Conservation (phyloP, 2,888 invertebrate species). For the Adela reaumurella region DNA sequence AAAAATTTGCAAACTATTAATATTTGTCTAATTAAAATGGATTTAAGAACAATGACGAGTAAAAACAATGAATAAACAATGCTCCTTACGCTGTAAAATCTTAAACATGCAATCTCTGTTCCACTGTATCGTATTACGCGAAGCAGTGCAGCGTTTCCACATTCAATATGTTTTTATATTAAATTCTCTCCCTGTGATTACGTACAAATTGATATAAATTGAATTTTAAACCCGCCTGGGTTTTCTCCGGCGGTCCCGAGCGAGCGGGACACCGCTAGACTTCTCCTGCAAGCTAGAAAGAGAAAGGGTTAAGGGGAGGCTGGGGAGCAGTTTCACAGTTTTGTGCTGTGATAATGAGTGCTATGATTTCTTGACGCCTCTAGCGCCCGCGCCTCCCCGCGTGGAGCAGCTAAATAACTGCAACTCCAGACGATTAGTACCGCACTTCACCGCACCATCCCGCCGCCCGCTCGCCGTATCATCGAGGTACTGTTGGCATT, state of each 20-base stretch:
- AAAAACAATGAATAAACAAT: too few relatives aligned
- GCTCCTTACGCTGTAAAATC: too few relatives aligned
- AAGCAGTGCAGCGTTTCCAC: background rate
- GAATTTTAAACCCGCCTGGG: constrained; percentile 46
- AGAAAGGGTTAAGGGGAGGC: constrained; percentile 19
- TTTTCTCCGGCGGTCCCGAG: constrained; percentile 19
- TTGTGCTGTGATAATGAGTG: constrained; percentile 22
- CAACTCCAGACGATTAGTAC: background rate
- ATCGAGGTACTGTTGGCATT: too few relatives aligned
- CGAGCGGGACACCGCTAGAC: constrained; percentile 18
- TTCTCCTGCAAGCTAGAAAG: constrained; percentile 18
- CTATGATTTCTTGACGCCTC: constrained; percentile 45
- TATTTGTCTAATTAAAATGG: too few relatives aligned
- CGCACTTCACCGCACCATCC: background rate
- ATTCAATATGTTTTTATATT: constrained; percentile 34
- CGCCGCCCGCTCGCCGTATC: too few relatives aligned
- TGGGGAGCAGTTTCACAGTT: background rate
- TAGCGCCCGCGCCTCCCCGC: constrained; percentile 15
- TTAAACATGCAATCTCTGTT: too few relatives aligned
- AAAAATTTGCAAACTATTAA: too few relatives aligned
- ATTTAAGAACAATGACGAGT: too few relatives aligned
- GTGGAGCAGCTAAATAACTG: constrained; percentile 1
- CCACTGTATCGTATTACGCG: too few relatives aligned
- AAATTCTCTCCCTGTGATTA: constrained; percentile 41
- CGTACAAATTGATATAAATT: constrained; percentile 54